Evolutionary conservation across 2,797 vertebrate genomes (phyloP).

Genomic region (Galago senegalensis): DNA sequence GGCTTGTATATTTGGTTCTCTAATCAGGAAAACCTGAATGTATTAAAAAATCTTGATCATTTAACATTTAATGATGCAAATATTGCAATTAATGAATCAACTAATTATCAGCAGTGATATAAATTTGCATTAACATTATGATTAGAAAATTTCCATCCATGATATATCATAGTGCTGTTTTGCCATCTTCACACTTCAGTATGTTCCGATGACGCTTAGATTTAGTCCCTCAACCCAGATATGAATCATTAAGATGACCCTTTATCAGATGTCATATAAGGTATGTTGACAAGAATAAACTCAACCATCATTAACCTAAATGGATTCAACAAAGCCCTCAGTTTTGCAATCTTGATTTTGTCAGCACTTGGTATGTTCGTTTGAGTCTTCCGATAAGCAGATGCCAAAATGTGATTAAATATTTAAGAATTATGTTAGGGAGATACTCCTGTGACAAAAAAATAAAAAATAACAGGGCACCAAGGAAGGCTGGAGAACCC

Average conservation of each 20-base stretch:
- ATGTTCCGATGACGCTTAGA: background rate
- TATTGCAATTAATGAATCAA: background rate
- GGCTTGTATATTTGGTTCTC: background rate
- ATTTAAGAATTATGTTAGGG: background rate
- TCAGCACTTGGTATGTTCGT: background rate
- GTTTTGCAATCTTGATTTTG: background rate
- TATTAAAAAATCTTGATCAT: background rate
- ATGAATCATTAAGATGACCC: constrained; percentile 1
- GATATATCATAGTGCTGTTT: background rate
- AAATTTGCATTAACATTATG: background rate
- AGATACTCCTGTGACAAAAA: background rate
- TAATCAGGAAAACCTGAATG: constrained; percentile 10
- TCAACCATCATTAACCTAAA: background rate
- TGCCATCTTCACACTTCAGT: background rate
- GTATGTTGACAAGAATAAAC: background rate
- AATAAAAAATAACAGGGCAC: background rate
- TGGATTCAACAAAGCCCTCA: background rate
- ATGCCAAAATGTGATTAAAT: background rate
- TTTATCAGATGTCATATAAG: background rate
- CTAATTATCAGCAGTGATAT: background rate
- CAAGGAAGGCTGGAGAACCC: background rate
- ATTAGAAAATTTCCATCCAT: background rate
- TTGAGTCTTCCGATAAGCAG: background rate
- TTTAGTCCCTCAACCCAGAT: background rate
- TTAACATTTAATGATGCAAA: constrained; percentile 46